Evolutionary conservation across 2,888 invertebrate genomes (phyloP), one percentile per base, ranked within the genome.

Genomic region (Emmelina monodactyla): DNA sequence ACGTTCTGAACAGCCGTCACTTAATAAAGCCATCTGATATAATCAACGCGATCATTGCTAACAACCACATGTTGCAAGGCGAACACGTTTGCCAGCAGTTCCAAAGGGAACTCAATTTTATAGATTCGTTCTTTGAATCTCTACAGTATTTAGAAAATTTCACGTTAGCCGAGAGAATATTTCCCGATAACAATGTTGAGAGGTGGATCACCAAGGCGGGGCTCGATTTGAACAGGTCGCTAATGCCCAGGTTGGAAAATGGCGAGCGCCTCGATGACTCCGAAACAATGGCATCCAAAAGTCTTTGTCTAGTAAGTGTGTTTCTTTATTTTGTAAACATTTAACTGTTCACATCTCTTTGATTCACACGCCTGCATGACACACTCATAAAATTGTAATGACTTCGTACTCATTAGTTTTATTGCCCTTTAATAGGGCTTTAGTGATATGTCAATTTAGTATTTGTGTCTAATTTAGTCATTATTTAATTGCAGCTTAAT

Each of bases 291-390:
- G 71, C 73, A 38, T 71, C 79, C 40, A 72, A 75, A 62, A 76
- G 72, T 64, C 73, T 79, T 67, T 76, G 72, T 68, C 61, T 76
- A 71, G 78, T 79, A 47, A 72, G 71, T 75, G 65, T 64, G 68
- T 55, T 62, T 62, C 56, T 60, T 65, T 55, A 43, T 49, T 52
- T 47, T 62, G 62, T 72, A 70, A 73, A 75, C 67, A 69, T 55
- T 57, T 51, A n/a, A n/a, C n/a, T n/a, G n/a, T n/a, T n/a, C n/a
- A n/a, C n/a, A n/a, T n/a, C n/a, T n/a, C n/a, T n/a, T n/a, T n/a
- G n/a, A n/a, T n/a, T n/a, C n/a, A n/a, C n/a, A n/a, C n/a, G n/a
- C n/a, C n/a, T n/a, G n/a, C n/a, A n/a, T n/a, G n/a, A n/a, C n/a
- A n/a, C n/a, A n/a, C n/a, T n/a, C n/a, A n/a, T n/a, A n/a, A n/a